phyloP scores from a whole-genome alignment of 2,888 invertebrate species.

The Euproctis similis region DNA sequence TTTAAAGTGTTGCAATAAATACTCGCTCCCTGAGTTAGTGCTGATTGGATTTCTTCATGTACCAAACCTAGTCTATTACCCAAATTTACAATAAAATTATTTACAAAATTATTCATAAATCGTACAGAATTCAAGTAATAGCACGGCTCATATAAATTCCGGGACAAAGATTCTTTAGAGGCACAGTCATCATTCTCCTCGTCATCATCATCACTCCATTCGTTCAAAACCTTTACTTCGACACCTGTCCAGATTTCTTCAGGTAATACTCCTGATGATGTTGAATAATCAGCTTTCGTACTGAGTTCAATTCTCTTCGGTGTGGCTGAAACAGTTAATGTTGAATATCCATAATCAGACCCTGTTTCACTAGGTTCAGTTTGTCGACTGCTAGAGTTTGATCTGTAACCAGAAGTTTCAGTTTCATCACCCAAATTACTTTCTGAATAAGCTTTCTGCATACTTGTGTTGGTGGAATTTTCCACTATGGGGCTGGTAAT shows the following conservation, averaged over 20 bases:
- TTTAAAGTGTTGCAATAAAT: conserved; percentile 77
- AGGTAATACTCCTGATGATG: conserved; percentile 66
- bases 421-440: conserved; percentile 51
- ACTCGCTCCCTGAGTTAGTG: conserved; percentile 79
- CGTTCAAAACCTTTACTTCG: conserved; percentile 51
- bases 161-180: conserved; percentile 42
- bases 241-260: conserved; percentile 67
- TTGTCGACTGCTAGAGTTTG: conserved; percentile 60
- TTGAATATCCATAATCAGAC: conserved; percentile 78
- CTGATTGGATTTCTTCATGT: conserved; percentile 65
- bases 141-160: conserved; percentile 56
- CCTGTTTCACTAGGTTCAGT: conserved; percentile 70
- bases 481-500: conserved; percentile 36
- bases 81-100: conserved; percentile 77
- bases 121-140: conserved; percentile 78
- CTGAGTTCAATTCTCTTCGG: conserved; percentile 72
- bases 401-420: conserved; percentile 75
- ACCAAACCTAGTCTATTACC: conserved; percentile 76
- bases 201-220: conserved; percentile 59
- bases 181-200: conserved; percentile 39
- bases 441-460: conserved; percentile 25
- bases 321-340: conserved; percentile 76
- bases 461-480: conserved; percentile 12
- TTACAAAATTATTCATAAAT: conserved; percentile 82
- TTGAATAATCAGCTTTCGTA: conserved; percentile 44